phyloP scores from a whole-genome alignment of 2,113 vertebrate species.

The Silurus glanis region DNA sequence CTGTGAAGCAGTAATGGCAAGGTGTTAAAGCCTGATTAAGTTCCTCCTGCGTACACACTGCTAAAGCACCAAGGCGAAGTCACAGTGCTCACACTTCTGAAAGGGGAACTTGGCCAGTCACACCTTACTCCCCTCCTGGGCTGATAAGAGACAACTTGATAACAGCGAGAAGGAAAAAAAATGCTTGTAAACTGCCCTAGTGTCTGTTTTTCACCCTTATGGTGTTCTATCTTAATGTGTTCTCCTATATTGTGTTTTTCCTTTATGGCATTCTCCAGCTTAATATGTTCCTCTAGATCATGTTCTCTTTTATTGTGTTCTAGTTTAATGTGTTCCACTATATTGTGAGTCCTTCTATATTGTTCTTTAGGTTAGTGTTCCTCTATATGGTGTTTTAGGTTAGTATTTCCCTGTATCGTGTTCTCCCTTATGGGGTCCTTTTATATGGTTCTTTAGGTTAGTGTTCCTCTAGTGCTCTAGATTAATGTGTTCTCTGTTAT shows the following conservation, averaged over 20 bases:
- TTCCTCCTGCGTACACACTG: constrained; percentile 41
- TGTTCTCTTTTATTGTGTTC: no score
- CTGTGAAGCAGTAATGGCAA: constrained; percentile 54
- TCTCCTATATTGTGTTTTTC: not conserved
- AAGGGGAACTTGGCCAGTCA: constrained; percentile 65
- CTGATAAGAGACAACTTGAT: constrained; percentile 57
- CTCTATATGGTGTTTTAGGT: no score
- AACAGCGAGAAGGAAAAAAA: constrained; percentile 24
- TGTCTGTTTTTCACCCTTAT: not conserved
- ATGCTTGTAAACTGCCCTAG: not conserved
- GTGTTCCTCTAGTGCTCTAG: no score
- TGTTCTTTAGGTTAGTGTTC: no score
- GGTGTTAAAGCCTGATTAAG: constrained; percentile 70
- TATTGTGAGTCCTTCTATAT: no score
- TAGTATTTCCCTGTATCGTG: no score
- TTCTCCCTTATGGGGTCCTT: no score
- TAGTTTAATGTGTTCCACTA: not conserved
- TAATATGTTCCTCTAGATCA: no score
- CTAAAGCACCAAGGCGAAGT: constrained; percentile 38
- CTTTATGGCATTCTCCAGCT: not conserved
- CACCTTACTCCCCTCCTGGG: constrained; percentile 57
- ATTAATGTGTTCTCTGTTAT: no score
- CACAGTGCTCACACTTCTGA: constrained; percentile 54
- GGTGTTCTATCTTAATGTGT: no score
- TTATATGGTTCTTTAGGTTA: no score